Evolutionary conservation across 2,888 invertebrate species (phyloP).

Genomic region (Caenorhabditis wallacei): DNA sequence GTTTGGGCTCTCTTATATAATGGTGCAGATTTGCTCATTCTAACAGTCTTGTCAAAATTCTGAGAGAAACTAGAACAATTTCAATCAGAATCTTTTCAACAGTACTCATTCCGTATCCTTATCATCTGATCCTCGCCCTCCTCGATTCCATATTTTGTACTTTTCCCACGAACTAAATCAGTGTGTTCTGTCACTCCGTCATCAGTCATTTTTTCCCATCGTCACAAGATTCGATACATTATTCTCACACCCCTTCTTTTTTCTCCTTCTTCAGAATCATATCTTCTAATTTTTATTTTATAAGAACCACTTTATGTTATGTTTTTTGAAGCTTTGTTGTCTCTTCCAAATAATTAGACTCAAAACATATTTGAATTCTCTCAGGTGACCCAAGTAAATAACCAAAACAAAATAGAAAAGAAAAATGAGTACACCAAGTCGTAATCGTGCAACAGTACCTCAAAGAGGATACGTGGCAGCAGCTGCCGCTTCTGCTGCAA

Average conservation of each 20-base stretch:
- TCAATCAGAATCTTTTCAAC: too few species aligned
- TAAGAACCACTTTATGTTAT: not conserved
- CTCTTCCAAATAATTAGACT: too few species aligned
- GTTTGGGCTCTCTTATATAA: too few species aligned
- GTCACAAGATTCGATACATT: constrained; percentile 25
- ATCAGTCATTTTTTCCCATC: constrained; percentile 12
- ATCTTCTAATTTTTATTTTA: not conserved
- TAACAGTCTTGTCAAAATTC: too few species aligned
- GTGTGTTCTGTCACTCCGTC: not conserved
- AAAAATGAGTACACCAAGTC: constrained; percentile 49
- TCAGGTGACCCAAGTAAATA: not conserved
- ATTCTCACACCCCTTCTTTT: not conserved
- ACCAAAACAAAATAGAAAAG: not conserved
- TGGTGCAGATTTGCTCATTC: too few species aligned
- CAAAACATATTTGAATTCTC: not conserved
- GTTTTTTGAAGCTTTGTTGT: not conserved
- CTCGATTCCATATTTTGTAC: not conserved
- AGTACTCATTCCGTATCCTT: not conserved
- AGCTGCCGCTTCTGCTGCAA: constrained; percentile 29
- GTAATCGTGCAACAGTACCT: constrained; percentile 60
- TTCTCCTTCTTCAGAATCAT: not conserved
- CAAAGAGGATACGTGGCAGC: constrained; percentile 40
- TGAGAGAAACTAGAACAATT: too few species aligned
- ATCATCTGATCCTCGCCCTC: constrained; percentile 11
- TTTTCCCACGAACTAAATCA: constrained; percentile 33